Base-by-base conservation (phyloP, 2,797 vertebrate genomes). In the Argya squamiceps region DNA sequence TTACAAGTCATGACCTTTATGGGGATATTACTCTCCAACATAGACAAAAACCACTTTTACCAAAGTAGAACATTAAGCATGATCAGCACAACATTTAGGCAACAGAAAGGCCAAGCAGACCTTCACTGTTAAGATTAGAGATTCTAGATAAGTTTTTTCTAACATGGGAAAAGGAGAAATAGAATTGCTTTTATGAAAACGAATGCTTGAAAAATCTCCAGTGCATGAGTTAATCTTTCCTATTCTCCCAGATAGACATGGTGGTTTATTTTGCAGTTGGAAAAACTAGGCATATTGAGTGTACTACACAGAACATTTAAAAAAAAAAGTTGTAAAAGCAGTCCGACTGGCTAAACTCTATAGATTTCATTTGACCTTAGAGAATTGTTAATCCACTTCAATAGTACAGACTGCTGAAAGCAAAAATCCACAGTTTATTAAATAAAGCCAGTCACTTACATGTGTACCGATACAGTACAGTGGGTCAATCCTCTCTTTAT, bases 1-100 rank as follows among this genome's bases (percentile, higher is more conserved):
- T 96, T 94, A 84, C 71, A 92, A 94, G 93, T 85, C 95, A 29
- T 69, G 93, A 97, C 93, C 95, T 97, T 88, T 95, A 43, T 79
- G 83, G 78, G 69, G 83, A 92, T 96, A 96, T 88, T 95, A 85
- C 65, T 94, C 67, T 96, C 84, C 92, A 91, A 76, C 70, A 85
- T 2, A 84, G 83, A 88, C 41, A 83, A 97, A 95, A 93, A 59
- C 2, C 12, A 32, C 58, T 84, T 96, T 96, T 78, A 84, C 39
- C 69, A 86, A 96, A 94, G 36, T 46, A 96, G 94, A 96, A 52
- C 39, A 88, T 96, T 94, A 92, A 88, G 82, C 70, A 63, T 1
- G 22, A 89, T 70, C 68, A 88, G 37, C 34, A 62, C 34, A 93
- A n/a, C 1, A 76, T 88, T 90, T 88, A 30, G 19, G 52, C 92